A percentile compares a stretch with the other conserved stretches of the same genome.
Evolutionary conservation across 2,797 vertebrate species (phyloP).

Genomic region (Periophthalmus magnuspinnatus): DNA sequence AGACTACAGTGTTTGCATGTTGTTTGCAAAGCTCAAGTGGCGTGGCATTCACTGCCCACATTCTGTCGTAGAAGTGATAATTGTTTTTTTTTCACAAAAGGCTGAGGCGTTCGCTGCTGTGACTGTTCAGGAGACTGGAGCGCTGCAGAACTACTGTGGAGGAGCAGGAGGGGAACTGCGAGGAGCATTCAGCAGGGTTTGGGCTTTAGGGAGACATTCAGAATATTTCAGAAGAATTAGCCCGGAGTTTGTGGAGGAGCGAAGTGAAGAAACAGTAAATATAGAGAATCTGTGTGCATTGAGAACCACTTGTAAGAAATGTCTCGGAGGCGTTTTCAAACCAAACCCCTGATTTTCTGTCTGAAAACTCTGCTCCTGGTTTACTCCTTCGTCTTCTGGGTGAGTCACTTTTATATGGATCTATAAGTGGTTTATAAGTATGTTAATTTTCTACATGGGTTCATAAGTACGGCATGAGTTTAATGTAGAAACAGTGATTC

Average conservation of each 20-base stretch:
- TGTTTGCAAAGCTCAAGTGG: background rate
- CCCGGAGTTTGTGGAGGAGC: background rate
- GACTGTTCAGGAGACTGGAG: background rate
- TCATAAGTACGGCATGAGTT: too few species aligned
- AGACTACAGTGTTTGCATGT: background rate
- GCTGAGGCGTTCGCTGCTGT: background rate
- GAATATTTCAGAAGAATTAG: too few species aligned
- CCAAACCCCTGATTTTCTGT: slow-evolving; percentile 93
- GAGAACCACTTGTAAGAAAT: slow-evolving; percentile 54
- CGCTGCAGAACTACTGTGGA: background rate
- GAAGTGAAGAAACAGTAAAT: background rate
- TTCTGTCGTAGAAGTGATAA: background rate
- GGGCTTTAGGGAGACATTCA: too few species aligned
- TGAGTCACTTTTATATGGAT: slow-evolving; percentile 66
- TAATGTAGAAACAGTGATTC: too few species aligned
- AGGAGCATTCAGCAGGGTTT: too few species aligned
- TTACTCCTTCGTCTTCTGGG: slow-evolving; percentile 97
- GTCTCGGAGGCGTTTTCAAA: slow-evolving; percentile 96
- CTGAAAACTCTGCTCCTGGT: slow-evolving; percentile 93
- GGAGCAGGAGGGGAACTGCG: too few species aligned
- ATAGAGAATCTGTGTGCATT: too few species aligned
- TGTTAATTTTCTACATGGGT: too few species aligned
- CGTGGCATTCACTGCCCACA: background rate
- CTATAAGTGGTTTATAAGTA: background rate
- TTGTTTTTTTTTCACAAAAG: background rate